These are phyloP conservation scores for Amphibalanus amphitrite DNA, from an alignment of 1,140 invertebrate genomes.

Conservation along the genomic window DNA sequence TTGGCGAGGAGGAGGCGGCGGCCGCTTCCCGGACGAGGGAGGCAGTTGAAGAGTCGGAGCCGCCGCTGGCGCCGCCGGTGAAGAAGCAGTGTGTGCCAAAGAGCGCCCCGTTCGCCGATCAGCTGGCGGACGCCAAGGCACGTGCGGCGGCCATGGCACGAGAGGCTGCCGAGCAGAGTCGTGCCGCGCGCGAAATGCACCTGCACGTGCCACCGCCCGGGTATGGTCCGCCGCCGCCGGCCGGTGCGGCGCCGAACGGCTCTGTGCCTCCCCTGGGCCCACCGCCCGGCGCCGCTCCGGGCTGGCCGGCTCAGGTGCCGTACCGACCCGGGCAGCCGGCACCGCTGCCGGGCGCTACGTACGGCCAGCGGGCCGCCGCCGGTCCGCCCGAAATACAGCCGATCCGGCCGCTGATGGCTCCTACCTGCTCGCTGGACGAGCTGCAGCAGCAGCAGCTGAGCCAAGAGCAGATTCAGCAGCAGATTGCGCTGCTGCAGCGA, in stretches of 20 bases:
- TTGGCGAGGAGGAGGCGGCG: neutral
- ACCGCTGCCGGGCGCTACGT: no score
- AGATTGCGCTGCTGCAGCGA: neutral
- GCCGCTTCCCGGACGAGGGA: neutral
- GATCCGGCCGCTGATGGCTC: neutral
- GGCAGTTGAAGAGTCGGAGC: neutral
- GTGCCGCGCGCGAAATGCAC: neutral
- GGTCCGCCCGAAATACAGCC: neutral
- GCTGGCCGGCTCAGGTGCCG: no score
- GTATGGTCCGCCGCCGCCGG: no score
- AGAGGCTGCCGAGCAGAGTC: neutral
- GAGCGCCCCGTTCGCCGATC: neutral
- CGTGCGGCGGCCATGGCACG: neutral
- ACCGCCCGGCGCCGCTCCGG: no score
- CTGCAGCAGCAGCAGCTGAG: neutral
- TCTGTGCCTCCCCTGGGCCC: no score
- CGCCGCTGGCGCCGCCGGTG: neutral
- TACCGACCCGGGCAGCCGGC: neutral
- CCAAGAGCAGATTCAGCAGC: neutral
- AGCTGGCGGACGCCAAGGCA: neutral
- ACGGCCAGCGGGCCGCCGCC: neutral
- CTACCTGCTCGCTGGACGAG: neutral
- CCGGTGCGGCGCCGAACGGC: no score
- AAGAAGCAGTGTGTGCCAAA: neutral
- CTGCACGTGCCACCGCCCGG: no score